Percentiles rank a stretch among this genome's conserved stretches.
Evolutionary conservation across 2,113 vertebrate genomes (phyloP).

Genomic region (Canis aureus): DNA sequence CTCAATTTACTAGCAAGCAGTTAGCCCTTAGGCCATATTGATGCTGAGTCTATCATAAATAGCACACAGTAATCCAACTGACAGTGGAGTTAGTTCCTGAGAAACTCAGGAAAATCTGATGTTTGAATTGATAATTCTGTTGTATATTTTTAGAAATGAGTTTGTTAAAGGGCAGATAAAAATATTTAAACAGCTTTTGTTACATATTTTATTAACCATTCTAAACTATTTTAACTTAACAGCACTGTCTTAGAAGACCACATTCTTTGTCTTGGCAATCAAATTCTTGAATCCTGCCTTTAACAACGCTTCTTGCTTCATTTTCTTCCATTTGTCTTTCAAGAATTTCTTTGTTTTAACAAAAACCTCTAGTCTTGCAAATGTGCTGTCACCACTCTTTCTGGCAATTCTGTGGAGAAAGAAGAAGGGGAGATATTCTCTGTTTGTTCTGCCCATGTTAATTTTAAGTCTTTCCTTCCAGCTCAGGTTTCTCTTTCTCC

Average conservation of each 20-base stretch:
- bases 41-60: neutral
- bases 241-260: neutral
- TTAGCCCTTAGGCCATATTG: neutral
- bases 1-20: neutral
- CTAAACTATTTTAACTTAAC: neutral
- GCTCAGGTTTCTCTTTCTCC: neutral
- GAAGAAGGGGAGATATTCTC: neutral
- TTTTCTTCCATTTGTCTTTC: neutral
- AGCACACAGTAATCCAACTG: neutral
- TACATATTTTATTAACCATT: neutral
- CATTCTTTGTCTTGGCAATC: neutral
- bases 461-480: neutral
- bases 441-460: neutral
- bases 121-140: neutral
- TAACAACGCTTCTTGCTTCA: neutral
- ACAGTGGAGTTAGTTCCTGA: neutral
- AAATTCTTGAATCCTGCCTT: neutral
- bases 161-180: neutral
- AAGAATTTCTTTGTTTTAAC: neutral
- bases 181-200: neutral
- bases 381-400: neutral
- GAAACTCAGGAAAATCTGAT: neutral
- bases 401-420: neutral
- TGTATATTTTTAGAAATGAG: constrained; percentile 4
- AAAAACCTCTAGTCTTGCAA: neutral